Base-by-base conservation (phyloP, 2,888 invertebrate species). In the Pachydiplax longipennis region DNA sequence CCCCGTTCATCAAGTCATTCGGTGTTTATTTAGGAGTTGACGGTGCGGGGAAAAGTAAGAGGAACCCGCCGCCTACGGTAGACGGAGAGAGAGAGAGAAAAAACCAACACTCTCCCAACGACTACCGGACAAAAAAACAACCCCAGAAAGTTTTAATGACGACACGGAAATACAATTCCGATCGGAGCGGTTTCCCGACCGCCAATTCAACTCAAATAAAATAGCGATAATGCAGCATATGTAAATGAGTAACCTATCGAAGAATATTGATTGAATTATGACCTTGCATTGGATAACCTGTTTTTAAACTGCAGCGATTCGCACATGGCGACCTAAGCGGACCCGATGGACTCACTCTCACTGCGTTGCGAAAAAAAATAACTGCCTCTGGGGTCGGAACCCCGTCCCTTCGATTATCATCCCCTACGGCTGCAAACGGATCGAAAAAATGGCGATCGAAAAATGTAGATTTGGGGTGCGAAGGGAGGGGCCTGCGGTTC, bases 201-300 rank as follows among this genome's bases (percentile, higher is more conserved):
- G 18, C 65, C n/a, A 87, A 61, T 87, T 61, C 65, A 37, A 35
- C 10, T 22, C 22, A 87, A 61, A 61, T n/a, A 87, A 61, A 87
- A 87, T 87, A 61, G 87, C 61, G 61, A 87, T 73, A 61, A 61
- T 87, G 87, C 65, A 87, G 87, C 61, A 87, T 87, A 87, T 87
- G 87, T 87, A 87, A 87, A 87, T 87, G 87, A 35, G 87, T 61
- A 87, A 87, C 61, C 87, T 87, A 87, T 87, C 87, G 87, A 61
- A 37, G 87, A 87, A 87, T 87, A 87, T 87, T 87, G 87, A 87
- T 87, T 87, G 37, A 87, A 61, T 87, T 87, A 87, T 87, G 65
- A 48, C 87, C 61, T 65, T 37, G 61, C 87, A 65, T 87, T 37
- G 37, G 13, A 87, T 87, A 87, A 87, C 87, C 87, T 40, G 87